Conservation (phyloP, 2,797 vertebrate genomes). For the Melanotaenia boesemani region DNA sequence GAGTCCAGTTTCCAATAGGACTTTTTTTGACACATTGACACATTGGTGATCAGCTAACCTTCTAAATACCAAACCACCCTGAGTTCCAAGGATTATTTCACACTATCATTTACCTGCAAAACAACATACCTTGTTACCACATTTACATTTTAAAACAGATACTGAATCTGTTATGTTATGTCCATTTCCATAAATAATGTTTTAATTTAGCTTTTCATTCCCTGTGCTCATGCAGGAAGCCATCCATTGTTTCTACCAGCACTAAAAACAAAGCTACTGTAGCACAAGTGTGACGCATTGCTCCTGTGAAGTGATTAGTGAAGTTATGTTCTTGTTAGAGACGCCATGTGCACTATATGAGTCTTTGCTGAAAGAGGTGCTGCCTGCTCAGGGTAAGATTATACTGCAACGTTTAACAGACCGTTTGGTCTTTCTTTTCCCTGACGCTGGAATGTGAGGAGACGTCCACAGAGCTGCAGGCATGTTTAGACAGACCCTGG, state of each 20-base stretch:
- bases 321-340: slow-evolving; percentile 12
- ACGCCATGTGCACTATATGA: background rate
- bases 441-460: slow-evolving; percentile 75
- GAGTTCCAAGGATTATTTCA: no score
- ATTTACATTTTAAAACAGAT: background rate
- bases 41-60: background rate
- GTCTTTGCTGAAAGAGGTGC: slow-evolving; percentile 7
- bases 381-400: slow-evolving; percentile 24
- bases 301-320: slow-evolving; percentile 3
- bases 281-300: background rate
- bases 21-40: background rate
- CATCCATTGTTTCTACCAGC: background rate
- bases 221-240: background rate
- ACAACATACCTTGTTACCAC: background rate
- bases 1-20: background rate
- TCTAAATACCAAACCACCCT: background rate
- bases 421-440: slow-evolving; percentile 57
- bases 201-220: background rate
- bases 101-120: background rate
- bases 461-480: slow-evolving; percentile 52
- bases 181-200: background rate
- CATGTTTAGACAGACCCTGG: slow-evolving; percentile 78
- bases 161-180: background rate
- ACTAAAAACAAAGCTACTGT: background rate
- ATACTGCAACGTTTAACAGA: slow-evolving; percentile 44